Evolutionary conservation across 30 jellyfish, hydroid and myxozoan species (phyloP), one percentile per base, ranked within the genome.

Genomic region (Chrysaora quinquecirrha): DNA sequence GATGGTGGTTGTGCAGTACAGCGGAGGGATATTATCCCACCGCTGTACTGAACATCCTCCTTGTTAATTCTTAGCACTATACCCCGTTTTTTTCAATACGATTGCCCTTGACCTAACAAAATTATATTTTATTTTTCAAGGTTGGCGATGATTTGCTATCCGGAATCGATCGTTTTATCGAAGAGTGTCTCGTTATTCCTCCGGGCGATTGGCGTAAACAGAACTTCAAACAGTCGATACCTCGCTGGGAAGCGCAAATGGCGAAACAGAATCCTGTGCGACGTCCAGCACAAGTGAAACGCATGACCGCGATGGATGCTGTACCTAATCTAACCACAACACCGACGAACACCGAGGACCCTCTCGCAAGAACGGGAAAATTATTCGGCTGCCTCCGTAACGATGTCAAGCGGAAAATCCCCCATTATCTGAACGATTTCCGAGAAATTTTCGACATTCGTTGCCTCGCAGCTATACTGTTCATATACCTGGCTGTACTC

Each of bases 151-250:
- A 90, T 70, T 28, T 90, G 68, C 38, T 90, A 34, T 76, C 96
- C 34, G 96, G 96, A 19, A 84, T 90, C 30, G 93, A 90, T 48
- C 87, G 71, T 2, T 83, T 78, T 62, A 86, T 90, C 3, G 78
- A 61, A 22, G 87, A 84, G 30, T 76, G 97, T 35, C 43, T 54
- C 38, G 82, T 90, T 22, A 6, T 90, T 25, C 94, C 93, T 25
- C 87, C 92, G 20, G 97, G 96, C 1, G 82, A 76, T 71, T 90
- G 97, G 97, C 48, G 63, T 24, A 76, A 62, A 27, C 80, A 69
- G 38, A 72, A 62, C 75, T 64, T 75, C 69, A 69, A 61, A 18
- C 94, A 83, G 30, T 90, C 97, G 18, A 38, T 84, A 10, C 78
- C 80, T 23, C 74, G 80, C 67, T 78, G 88, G 93, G 77, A 56